Conservation (phyloP, 2,113 vertebrate species). For the Gadus chalcogrammus region DNA sequence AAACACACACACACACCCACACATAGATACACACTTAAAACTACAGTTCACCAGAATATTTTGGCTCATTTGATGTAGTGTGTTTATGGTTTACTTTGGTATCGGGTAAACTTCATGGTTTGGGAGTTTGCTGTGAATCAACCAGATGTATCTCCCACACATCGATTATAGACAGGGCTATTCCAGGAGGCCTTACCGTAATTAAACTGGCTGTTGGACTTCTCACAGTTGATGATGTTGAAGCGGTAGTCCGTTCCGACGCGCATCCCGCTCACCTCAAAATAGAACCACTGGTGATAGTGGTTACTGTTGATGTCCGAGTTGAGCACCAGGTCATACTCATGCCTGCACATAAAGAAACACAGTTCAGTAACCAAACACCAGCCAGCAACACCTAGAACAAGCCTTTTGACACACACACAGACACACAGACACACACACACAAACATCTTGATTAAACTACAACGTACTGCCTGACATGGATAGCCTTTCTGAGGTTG, state of each 20-base stretch:
- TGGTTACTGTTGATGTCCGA: constrained; percentile 99
- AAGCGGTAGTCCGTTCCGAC: constrained; percentile 85
- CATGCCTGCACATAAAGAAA: constrained; percentile 74
- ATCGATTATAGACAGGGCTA: background rate
- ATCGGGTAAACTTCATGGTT: too few relatives aligned
- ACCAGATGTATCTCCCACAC: background rate
- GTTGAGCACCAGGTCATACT: constrained; percentile 97
- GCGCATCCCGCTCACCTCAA: constrained; percentile 96
- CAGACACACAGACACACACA: background rate
- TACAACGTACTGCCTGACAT: constrained; percentile 90
- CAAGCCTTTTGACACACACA: too few relatives aligned
- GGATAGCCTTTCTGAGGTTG: constrained; percentile 94
- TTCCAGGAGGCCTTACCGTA: constrained; percentile 77
- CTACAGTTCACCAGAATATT: background rate
- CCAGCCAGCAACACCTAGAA: too few relatives aligned
- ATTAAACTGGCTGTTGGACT: constrained; percentile 99
- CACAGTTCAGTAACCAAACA: background rate
- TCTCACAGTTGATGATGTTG: constrained; percentile 99
- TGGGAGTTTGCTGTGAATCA: too few relatives aligned
- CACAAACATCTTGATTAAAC: background rate
- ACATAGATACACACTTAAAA: background rate
- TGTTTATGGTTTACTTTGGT: too few relatives aligned
- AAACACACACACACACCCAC: background rate
- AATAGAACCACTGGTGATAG: constrained; percentile 99
- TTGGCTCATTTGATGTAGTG: too few relatives aligned